Conservation (phyloP, 2,888 invertebrate genomes). For the Dryobota labecula region DNA sequence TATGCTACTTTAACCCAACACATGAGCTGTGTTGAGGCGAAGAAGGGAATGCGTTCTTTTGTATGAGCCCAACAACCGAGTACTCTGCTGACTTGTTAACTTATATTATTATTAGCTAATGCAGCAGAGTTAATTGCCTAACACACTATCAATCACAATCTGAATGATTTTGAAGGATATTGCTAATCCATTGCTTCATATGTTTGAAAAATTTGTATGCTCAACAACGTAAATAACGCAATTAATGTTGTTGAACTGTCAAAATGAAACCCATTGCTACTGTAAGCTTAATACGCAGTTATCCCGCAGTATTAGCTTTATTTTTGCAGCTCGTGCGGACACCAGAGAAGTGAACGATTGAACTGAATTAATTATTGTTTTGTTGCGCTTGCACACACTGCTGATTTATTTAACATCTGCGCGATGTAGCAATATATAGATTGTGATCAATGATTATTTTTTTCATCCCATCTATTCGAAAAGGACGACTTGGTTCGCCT, state of each 20-base stretch:
- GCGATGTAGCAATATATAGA: background rate
- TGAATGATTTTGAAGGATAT: no score
- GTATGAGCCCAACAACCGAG: background rate
- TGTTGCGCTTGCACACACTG: background rate
- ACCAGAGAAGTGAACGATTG: background rate
- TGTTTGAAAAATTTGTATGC: no score
- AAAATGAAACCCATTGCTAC: no score
- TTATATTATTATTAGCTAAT: background rate
- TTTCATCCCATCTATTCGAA: no score
- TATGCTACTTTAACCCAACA: background rate
- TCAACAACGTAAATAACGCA: no score
- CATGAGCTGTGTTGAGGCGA: background rate
- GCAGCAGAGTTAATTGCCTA: no score
- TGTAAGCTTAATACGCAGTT: no score
- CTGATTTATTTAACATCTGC: background rate
- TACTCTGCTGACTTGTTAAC: background rate
- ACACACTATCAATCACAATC: no score
- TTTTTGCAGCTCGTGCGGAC: background rate
- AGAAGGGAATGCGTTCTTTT: background rate
- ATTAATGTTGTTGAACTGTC: no score
- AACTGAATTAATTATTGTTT: background rate
- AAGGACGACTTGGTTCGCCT: no score
- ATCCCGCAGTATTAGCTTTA: background rate
- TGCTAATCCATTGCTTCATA: no score
- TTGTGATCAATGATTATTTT: background rate